Evolutionary conservation across 2,888 invertebrate species (phyloP).

Genomic region (Calephelis perditalis): DNA sequence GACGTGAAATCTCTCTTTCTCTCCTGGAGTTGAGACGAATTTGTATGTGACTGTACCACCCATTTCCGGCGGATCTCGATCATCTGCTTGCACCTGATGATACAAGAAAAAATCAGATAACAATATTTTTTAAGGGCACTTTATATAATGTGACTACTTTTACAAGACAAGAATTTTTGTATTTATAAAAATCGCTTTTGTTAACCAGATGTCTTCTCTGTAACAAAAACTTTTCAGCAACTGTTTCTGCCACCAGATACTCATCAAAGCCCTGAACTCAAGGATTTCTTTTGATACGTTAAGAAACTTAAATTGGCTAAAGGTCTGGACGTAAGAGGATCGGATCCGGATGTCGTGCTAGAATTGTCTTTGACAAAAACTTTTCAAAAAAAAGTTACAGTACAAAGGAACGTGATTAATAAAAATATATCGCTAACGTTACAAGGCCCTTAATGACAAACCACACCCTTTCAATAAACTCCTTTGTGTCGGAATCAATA

Average conservation of each 20-base stretch:
- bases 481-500: constrained; percentile 4
- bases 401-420: background rate
- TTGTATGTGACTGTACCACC: constrained; percentile 91
- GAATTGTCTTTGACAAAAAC: background rate
- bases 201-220: too few species aligned
- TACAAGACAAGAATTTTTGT: too few species aligned
- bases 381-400: background rate
- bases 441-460: background rate
- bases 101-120: background rate
- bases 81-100: constrained; percentile 83
- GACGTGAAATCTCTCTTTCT: constrained; percentile 88
- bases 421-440: background rate
- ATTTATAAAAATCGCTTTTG: too few species aligned
- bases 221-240: too few species aligned
- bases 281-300: too few species aligned
- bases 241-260: too few species aligned
- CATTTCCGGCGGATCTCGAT: constrained; percentile 84
- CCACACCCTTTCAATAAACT: constrained; percentile 1
- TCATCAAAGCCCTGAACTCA: too few species aligned
- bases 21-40: constrained; percentile 86
- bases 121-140: too few species aligned
- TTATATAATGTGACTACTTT: too few species aligned
- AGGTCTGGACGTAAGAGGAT: too few species aligned
- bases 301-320: too few species aligned
- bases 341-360: too few species aligned